Base-by-base conservation (phyloP, 2,888 invertebrate genomes). In the Seladonia tumulorum region DNA sequence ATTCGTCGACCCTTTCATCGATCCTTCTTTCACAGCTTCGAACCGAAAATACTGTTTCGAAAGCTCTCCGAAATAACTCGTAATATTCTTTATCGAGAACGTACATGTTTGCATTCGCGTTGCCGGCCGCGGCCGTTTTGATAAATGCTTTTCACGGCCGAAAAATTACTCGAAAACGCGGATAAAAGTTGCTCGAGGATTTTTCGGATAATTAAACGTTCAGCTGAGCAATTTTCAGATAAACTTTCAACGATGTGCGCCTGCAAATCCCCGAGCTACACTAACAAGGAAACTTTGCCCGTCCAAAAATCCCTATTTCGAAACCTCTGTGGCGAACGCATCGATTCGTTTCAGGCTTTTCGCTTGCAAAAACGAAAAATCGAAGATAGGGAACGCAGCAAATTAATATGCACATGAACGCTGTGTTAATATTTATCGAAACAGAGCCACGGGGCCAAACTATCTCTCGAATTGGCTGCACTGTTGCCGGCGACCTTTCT, bases 161-260 rank as follows among this genome's bases (percentile, higher is more conserved):
- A 35, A 66, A 66, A 66, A 66, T 66, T 35, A 35, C 66, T 66
- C 16, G 35, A 29, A 29, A 29, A 16, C 63, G 3, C 35, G 10
- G 8, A 2, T 18, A 29, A 1, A 8, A 66, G 66, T 66, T 66
- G 18, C 18, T 3, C 66, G 35, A 18, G 18, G 53, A 35, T 66
- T 66, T 66, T 66, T 66, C 66, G 35, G 66, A 66, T 66, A 66
- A 66, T 66, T 66, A 66, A 35, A 66, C 18, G 66, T 29, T 18
- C 29, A 2, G 29, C 7, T 35, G 18, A 35, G 66, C 18, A 66
- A 66, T 66, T 66, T 66, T 29, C 66, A 18, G 16, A 18, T 35
- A 18, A 29, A 35, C 29, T 29, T 66, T 35, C 66, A 29, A 66
- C 66, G 66, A 29, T 66, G 35, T 35, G 16, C 66, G 66, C 25